Evolutionary conservation across 1,140 invertebrate genomes (phyloP), one percentile per base, ranked within the genome.

Genomic region (Drosophila rhopaloa): DNA sequence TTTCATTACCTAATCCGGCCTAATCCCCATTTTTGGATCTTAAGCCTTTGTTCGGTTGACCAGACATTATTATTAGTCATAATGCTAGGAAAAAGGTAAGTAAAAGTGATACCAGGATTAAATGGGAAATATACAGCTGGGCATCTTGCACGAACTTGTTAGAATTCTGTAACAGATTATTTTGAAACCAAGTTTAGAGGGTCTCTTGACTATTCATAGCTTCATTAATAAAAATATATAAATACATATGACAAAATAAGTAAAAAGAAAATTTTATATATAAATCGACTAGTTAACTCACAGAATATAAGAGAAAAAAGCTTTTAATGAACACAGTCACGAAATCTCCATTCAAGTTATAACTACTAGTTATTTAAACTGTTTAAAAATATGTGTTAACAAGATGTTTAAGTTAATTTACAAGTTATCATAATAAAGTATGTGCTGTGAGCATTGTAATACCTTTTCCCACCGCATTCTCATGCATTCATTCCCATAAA

Each of bases 1-100:
- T 89, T 84, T 90, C 80, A 79, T 55, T 19, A 47, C 77, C 82
- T 90, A 89, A 90, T 90, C 84, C 81, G 35, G 51, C 7, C 66
- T 84, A 90, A 89, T 86, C 61, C 63, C 66, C 77, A 78, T 51
- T 81, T 76, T 76, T 62, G 67, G 71, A 57, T 79, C 58, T 67
- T 65, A 79, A 76, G 53, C 82, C 67, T 57, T 79, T 50, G 9
- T 47, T 68, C 60, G 75, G 82, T 75, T 81, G 70, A 76, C 76
- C 67, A 80, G 29, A 27, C 60, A 83, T 83, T 76, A 88, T 76
- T 72, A 81, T 73, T 67, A 77, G 44, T 47, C 46, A 63, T 81
- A 61, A 76, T 71, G n/a, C 10, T 29, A 11, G 29, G 4, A 9
- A 66, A 66, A 66, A 32, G 67, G 38, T 60, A 8, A 14, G 13